Evolutionary conservation across 2,113 vertebrate species (phyloP).

Genomic region (Athene noctua): DNA sequence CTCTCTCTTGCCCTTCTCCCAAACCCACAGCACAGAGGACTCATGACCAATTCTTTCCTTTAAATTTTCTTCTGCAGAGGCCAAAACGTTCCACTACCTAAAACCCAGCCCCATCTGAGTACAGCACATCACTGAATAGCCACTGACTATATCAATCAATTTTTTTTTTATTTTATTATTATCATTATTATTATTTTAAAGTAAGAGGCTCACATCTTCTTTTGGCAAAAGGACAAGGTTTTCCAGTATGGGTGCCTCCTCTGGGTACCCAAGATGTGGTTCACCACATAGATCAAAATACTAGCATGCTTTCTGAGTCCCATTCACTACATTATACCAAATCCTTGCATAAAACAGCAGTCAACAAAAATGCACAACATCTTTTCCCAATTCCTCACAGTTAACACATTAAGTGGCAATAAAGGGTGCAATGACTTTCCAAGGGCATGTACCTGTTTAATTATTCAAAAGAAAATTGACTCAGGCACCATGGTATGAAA

Average conservation of each 20-base stretch:
- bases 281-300: neutral
- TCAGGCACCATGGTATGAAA: conserved; percentile 60
- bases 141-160: neutral
- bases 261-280: neutral
- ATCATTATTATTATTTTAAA: neutral
- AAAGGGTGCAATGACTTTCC: conserved; percentile 66
- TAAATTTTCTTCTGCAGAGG: neutral
- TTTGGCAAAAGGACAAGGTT: neutral
- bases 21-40: neutral
- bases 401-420: conserved; percentile 57
- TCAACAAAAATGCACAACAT: neutral
- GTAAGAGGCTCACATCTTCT: neutral
- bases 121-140: neutral
- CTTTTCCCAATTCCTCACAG: conserved; percentile 39
- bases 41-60: neutral
- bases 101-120: neutral
- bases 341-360: neutral
- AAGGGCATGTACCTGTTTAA: conserved; percentile 67
- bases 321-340: neutral
- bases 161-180: neutral
- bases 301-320: neutral
- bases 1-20: neutral
- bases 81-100: neutral
- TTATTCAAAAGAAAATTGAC: conserved; percentile 70
- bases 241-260: neutral